phyloP scores from a whole-genome alignment of 1,140 invertebrate species.

The Leptopilina clavipes region DNA sequence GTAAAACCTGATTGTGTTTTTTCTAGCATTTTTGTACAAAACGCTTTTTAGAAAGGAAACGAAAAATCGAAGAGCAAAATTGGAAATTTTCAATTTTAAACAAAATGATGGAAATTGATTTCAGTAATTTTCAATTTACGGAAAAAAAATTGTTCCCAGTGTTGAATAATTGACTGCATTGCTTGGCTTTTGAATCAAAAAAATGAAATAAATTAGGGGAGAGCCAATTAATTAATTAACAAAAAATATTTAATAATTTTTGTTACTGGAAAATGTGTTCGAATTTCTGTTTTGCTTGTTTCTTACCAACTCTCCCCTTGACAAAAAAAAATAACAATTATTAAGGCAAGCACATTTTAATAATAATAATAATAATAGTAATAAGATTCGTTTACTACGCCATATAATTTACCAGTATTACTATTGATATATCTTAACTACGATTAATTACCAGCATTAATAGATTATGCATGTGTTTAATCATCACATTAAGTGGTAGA shows the following conservation, averaged over 20 bases:
- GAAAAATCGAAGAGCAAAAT: conserved; percentile 10
- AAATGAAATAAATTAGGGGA: conserved; percentile 6
- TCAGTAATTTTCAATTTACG: too few relatives aligned
- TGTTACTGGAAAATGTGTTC: too few relatives aligned
- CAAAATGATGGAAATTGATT: too few relatives aligned
- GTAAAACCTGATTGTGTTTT: not conserved
- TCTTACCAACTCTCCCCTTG: not conserved
- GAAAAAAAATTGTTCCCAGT: too few relatives aligned
- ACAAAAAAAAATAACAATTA: not conserved
- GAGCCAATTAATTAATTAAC: not conserved
- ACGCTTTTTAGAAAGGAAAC: not conserved
- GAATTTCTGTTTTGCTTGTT: too few relatives aligned
- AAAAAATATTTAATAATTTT: too few relatives aligned
- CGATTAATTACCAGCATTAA: conserved; percentile 53
- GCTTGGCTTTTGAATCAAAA: not conserved
- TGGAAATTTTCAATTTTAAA: not conserved
- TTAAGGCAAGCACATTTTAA: conserved; percentile 5
- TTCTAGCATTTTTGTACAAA: conserved; percentile 20
- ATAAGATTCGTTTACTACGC: conserved; percentile 61
- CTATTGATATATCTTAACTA: conserved; percentile 62
- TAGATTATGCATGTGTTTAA: conserved; percentile 48
- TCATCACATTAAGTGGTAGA: conserved; percentile 47
- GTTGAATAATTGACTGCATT: too few relatives aligned
- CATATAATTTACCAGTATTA: conserved; percentile 74
- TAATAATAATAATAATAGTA: not conserved